Evolutionary conservation across 2,797 vertebrate species (phyloP), one percentile per base, ranked within the genome.

Genomic region (Sebastes hubbsi): DNA sequence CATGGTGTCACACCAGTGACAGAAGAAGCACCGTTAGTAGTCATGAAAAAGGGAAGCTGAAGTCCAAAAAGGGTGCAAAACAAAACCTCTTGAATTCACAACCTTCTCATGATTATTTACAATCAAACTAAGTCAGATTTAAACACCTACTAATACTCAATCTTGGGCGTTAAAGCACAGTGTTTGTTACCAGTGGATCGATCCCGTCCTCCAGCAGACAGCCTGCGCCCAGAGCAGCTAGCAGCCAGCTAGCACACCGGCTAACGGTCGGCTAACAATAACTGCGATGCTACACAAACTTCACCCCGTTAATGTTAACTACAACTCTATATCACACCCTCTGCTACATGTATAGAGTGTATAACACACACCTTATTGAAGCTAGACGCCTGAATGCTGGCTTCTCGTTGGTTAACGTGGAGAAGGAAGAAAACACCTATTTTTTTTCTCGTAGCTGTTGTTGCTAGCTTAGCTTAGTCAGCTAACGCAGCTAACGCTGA

Each of bases 211-310:
- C 79, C 71, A 75, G 67, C 62, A 2, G 56, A 52, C 80, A 85
- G 92, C 88, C 92, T 91, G 91, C 92, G 91, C 92, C 92, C 90
- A 81, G 27, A 83, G 69, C 55, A 36, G 81, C 86, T 78, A 66
- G 5, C n/a, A 42, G 84, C 71, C n/a, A 42, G 84, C 69, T 93
- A 94, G 90, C 93, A 87, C 22, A 20, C 79, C 82, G 85, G 92
- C 93, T 94, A 93, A 93, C 92, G 80, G 80, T 84, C 84, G 82
- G 82, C 36, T 56, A 88, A 91, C 89, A 90, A 89, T 89, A 92
- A 93, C 88, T 87, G 76, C 89, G 87, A 46, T 80, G 86, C 68
- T 13, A 66, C 84, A 6, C 69, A 82, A 92, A 90, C 87, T 87
- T 77, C 14, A 46, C 46, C 61, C 30, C 3, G 1, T 30, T 8